Conservation (phyloP, 2,113 vertebrate genomes). For the Podiceps cristatus region DNA sequence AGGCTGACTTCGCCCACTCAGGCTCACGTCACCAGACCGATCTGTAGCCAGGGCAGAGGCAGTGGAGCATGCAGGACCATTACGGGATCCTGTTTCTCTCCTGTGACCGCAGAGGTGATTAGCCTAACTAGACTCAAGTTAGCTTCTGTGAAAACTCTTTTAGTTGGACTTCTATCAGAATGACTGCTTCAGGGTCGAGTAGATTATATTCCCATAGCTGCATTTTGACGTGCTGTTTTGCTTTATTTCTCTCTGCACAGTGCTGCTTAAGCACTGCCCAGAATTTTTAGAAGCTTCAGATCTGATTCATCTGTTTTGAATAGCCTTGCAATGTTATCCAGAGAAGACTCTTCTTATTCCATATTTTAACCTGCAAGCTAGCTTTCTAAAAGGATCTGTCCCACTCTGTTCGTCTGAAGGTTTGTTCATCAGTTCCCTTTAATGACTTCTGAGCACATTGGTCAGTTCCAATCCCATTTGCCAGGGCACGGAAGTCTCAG, state of each 20-base stretch:
- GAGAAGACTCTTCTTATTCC: not conserved
- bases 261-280: not conserved
- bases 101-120: constrained; percentile 29
- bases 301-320: constrained; percentile 10
- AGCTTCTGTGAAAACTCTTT: constrained; percentile 2
- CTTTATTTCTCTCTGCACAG: constrained; percentile 4
- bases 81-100: not conserved
- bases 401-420: not conserved
- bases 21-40: not conserved
- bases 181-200: not conserved
- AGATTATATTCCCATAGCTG: constrained; percentile 3
- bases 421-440: not conserved
- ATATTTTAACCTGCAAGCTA: not conserved
- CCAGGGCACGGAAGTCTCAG: not conserved
- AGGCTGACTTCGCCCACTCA: not conserved
- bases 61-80: not conserved
- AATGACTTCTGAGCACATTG: not conserved
- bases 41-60: not conserved
- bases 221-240: not conserved
- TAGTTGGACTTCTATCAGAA: constrained; percentile 15
- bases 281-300: constrained; percentile 41
- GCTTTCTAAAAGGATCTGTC: not conserved
- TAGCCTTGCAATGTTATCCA: not conserved
- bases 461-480: not conserved
- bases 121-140: not conserved